Conservation (phyloP, 2,113 vertebrate species). For the Rhabdomys dilectus region DNA sequence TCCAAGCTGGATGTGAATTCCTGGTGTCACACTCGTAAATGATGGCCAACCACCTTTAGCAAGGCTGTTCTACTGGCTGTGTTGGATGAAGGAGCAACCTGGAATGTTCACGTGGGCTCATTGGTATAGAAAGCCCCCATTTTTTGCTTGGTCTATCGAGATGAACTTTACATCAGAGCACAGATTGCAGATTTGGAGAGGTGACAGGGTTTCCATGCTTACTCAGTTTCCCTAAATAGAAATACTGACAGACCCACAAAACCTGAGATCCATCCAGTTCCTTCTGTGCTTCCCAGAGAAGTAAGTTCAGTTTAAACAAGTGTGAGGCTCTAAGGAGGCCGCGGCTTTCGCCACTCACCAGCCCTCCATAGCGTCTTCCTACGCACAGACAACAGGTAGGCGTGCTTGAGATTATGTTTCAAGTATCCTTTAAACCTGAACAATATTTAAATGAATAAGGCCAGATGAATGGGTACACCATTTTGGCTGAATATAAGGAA, state of each 20-base stretch:
- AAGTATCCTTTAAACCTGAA: background rate
- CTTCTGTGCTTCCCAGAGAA: background rate
- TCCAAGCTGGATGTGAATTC: background rate
- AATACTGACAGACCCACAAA: background rate
- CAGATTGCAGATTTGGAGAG: background rate
- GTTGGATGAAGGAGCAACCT: background rate
- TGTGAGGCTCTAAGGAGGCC: background rate
- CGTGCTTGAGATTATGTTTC: background rate
- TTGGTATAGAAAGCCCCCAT: too few relatives aligned
- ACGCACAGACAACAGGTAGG: background rate
- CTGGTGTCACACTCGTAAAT: background rate
- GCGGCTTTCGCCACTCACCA: background rate
- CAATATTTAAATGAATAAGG: background rate
- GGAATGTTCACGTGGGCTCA: background rate
- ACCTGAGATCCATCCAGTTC: background rate
- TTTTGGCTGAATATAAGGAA: background rate
- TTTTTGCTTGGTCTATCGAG: background rate
- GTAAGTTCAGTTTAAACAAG: background rate
- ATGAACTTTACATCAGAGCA: background rate
- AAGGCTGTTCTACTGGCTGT: rapidly evolving
- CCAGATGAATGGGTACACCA: background rate
- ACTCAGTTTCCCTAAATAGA: background rate
- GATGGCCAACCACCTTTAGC: background rate
- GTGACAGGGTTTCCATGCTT: background rate
- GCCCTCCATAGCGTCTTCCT: background rate